Evolutionary conservation across 2,113 vertebrate genomes (phyloP).

Genomic region (Corythaixoides concolor): DNA sequence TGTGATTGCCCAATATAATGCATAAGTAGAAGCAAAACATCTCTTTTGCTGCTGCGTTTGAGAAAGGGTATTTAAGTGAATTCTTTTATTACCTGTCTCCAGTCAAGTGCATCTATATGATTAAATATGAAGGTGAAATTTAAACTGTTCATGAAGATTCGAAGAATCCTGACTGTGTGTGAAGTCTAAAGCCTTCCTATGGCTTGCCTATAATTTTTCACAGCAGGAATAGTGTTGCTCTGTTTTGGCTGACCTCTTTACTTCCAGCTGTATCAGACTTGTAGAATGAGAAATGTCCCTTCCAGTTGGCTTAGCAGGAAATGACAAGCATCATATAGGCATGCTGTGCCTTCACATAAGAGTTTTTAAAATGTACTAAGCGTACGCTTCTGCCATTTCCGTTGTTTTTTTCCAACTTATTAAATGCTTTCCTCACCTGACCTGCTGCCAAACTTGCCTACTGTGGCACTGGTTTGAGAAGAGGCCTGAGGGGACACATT

Average conservation of each 20-base stretch:
- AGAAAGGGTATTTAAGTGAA: neutral
- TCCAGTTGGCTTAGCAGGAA: neutral
- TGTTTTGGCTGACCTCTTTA: neutral
- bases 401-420: neutral
- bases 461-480: neutral
- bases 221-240: neutral
- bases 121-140: neutral
- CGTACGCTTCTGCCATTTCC: neutral
- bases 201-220: neutral
- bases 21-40: neutral
- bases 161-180: neutral
- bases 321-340: neutral
- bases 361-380: neutral
- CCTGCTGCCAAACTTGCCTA: neutral
- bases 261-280: neutral
- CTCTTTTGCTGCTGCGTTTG: neutral
- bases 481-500: neutral
- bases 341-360: neutral
- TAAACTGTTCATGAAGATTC: neutral
- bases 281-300: neutral
- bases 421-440: neutral
- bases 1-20: neutral
- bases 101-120: neutral
- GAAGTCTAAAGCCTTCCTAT: neutral
- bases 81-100: neutral